A percentile compares a stretch with the other conserved stretches of the same genome.
Evolutionary conservation across 2,113 vertebrate species (phyloP).

Genomic region (Speoplatyrhinus poulsoni): DNA sequence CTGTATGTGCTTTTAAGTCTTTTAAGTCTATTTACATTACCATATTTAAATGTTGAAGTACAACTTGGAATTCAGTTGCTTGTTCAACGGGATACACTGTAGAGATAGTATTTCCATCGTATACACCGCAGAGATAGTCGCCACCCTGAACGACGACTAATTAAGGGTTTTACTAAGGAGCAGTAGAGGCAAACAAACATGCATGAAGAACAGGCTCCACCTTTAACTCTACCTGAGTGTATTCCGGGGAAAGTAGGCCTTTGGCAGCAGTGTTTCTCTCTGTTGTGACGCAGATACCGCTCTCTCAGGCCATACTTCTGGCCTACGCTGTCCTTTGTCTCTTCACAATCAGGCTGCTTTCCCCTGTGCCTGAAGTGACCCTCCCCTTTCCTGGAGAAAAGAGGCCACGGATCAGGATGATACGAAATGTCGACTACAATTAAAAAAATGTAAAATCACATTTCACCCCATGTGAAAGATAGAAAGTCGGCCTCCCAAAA

Average conservation of each 20-base stretch:
- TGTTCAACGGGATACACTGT: too few species aligned
- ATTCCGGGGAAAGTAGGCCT: constrained; percentile 52
- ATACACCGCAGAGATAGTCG: too few species aligned
- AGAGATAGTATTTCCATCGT: too few species aligned
- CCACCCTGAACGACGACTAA: not conserved
- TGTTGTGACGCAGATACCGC: constrained; percentile 81
- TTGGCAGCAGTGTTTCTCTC: constrained; percentile 65
- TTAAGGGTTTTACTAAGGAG: not conserved
- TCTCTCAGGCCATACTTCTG: constrained; percentile 88
- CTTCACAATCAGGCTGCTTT: constrained; percentile 64
- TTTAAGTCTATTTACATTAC: too few species aligned
- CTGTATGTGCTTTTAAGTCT: too few species aligned
- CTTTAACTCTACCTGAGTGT: constrained; percentile 69
- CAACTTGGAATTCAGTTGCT: too few species aligned
- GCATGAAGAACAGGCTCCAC: not conserved
- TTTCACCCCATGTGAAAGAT: not conserved
- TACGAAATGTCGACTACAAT: not conserved
- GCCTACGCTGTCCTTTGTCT: constrained; percentile 61
- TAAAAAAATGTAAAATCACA: not conserved
- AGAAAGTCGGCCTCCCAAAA: too few species aligned
- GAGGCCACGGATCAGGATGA: not conserved
- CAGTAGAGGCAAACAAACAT: too few species aligned
- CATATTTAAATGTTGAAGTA: too few species aligned
- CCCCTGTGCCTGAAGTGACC: constrained; percentile 81
- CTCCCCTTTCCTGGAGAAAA: constrained; percentile 80